A percentile compares a stretch with the other conserved stretches of the same genome.
These are phyloP conservation scores for Lomographa bimaculata DNA, from an alignment of 2,888 invertebrate genomes.

Conservation along the genomic window DNA sequence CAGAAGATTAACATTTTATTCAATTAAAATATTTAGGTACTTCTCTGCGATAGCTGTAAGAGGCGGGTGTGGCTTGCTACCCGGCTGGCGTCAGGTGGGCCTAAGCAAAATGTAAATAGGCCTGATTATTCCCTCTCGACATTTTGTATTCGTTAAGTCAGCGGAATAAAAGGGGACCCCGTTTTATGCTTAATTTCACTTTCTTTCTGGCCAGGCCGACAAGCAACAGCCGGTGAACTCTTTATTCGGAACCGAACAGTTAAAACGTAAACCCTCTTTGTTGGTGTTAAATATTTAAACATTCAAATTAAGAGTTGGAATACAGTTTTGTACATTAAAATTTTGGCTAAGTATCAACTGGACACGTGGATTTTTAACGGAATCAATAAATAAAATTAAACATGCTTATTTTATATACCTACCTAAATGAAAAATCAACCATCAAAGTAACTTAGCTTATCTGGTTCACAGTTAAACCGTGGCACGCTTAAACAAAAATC, in stretches of 20 bases:
- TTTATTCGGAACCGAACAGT: constrained; percentile 28
- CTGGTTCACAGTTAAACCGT: too few species aligned
- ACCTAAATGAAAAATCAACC: too few species aligned
- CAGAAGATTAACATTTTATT: too few species aligned
- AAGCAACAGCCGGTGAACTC: constrained; percentile 33
- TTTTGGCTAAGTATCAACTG: too few species aligned
- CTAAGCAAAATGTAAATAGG: constrained; percentile 69
- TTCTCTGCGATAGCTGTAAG: constrained; percentile 38
- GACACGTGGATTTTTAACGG: too few species aligned
- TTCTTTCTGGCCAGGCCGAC: constrained; percentile 34
- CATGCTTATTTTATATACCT: too few species aligned
- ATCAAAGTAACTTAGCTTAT: too few species aligned
- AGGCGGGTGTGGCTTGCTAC: constrained; percentile 32
- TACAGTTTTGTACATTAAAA: background rate
- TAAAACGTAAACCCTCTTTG: constrained; percentile 27
- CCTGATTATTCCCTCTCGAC: constrained; percentile 60
- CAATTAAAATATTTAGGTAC: constrained; percentile 47
- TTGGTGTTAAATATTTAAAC: constrained; percentile 21
- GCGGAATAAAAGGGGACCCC: constrained; percentile 51
- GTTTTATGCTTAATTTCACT: constrained; percentile 51
- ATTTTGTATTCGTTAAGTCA: constrained; percentile 63
- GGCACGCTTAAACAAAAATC: too few species aligned
- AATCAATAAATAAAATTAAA: too few species aligned
- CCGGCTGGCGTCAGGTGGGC: constrained; percentile 57
- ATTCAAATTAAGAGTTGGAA: constrained; percentile 14